Conservation (phyloP, 2,113 vertebrate species). For the Bufo bufo region DNA sequence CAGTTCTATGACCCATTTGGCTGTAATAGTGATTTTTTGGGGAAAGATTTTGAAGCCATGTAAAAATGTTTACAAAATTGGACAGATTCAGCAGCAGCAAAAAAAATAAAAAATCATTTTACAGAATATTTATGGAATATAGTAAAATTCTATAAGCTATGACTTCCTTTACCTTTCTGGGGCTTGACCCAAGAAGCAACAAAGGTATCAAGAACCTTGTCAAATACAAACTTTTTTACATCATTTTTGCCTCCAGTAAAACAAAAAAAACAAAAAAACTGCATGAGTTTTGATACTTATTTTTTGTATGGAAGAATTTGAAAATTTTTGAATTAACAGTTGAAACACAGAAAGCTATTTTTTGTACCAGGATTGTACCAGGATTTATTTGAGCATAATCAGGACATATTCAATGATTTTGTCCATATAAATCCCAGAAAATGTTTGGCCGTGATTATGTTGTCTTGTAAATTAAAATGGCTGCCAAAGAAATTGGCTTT, state of each 20-base stretch:
- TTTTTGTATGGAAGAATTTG: neutral
- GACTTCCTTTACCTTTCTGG: neutral
- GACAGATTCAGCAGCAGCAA: too few species aligned
- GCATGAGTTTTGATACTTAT: neutral
- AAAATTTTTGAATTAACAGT: neutral
- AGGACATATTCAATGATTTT: neutral
- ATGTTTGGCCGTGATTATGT: neutral
- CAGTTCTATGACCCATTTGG: too few species aligned
- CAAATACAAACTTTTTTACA: neutral
- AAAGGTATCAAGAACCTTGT: neutral
- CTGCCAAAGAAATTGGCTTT: neutral
- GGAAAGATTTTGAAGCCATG: too few species aligned
- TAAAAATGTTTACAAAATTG: too few species aligned
- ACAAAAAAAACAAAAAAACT: neutral
- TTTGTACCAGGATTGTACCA: too few species aligned
- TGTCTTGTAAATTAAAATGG: neutral
- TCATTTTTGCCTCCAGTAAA: neutral
- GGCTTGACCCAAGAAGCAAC: neutral
- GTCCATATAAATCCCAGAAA: neutral
- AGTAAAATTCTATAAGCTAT: neutral
- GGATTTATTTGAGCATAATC: neutral
- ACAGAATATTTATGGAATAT: neutral
- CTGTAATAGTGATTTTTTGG: too few species aligned
- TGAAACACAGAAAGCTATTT: neutral
- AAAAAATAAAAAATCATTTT: too few species aligned